A percentile compares a stretch with the other conserved stretches of the same genome.
Evolutionary conservation across 2,113 vertebrate species (phyloP).

Genomic region (Pionites leucogaster): DNA sequence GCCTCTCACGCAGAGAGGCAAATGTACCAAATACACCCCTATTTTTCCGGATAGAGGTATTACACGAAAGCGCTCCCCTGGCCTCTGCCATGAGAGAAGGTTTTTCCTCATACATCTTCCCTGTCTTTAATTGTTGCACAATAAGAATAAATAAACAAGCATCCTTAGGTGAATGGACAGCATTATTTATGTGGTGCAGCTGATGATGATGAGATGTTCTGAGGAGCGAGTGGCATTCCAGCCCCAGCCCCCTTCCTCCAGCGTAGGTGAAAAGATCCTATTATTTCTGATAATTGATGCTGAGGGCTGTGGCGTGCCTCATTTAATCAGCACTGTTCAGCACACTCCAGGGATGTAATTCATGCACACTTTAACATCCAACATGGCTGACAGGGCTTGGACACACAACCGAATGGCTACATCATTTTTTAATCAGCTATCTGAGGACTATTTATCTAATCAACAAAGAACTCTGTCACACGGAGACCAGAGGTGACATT

Average conservation of each 20-base stretch:
- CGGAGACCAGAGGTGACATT: neutral
- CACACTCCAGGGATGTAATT: constrained; percentile 33
- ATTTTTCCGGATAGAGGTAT: neutral
- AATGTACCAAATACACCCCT: neutral
- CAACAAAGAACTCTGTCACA: constrained; percentile 28
- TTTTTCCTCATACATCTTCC: neutral
- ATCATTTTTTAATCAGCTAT: constrained; percentile 52
- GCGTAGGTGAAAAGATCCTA: constrained; percentile 33
- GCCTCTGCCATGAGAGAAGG: neutral
- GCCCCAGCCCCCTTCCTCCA: constrained; percentile 44
- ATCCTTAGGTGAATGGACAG: neutral
- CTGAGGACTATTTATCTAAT: constrained; percentile 51
- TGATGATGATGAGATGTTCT: neutral
- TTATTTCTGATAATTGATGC: constrained; percentile 67
- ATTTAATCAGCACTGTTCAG: constrained; percentile 30
- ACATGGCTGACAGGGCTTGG: constrained; percentile 30
- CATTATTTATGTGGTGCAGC: neutral
- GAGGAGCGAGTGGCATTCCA: neutral
- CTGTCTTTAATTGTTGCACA: neutral
- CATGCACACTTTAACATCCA: constrained; percentile 24
- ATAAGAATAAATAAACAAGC: neutral
- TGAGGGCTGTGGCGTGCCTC: constrained; percentile 61
- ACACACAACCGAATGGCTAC: neutral
- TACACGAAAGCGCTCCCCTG: neutral
- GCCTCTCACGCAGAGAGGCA: neutral